Base-by-base conservation (phyloP, 2,113 vertebrate genomes). In the Ciconia boyciana region DNA sequence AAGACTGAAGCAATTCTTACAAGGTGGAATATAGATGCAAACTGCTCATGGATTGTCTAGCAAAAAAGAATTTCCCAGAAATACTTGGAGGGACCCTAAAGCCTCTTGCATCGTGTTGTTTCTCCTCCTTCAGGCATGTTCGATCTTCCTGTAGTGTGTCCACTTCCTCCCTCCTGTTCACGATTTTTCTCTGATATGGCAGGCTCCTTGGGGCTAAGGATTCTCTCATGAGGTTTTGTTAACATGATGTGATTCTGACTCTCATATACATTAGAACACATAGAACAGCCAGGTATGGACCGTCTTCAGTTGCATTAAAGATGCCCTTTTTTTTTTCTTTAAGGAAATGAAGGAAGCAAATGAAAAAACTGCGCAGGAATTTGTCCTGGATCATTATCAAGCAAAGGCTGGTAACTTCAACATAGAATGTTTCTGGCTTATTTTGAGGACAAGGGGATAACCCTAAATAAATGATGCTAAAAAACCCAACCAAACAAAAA, bases 361-460 rank as follows among this genome's bases (percentile, higher is more conserved):
- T 94, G 94, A 96, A 94, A 98, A 98, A 93, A 94, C 98, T 21
- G 20, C 97, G 32, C 97, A 98, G 8, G 97, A 97, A n/a, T 98
- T 77, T 48, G 98, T 96, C 79, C 87, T 98, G 66, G 97, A 98
- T 93, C 83, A 92, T 77, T 97, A 98, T 81, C 94, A 87, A 69
- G 98, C 98, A 81, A 98, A 96, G 21, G 97, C 97, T 26, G 97
- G 97, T 49, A 98, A 98, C 95, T 98, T 98, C 68, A 98, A 98
- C 69, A 97, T 97, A 68, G 97, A 98, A 86, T 95, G 96, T 58
- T 98, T 98, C 1, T 98, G 93, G 13, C 4, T 95, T 98, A 68
- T 98, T 98, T 70, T 84, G 98, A 81, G 97, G 97, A 8, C 46
- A 98, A 93, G 97, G 96, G 2, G 97, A 98, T 52, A 98, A 98